A percentile compares a stretch with the other conserved stretches of the same genome.
Evolutionary conservation across 1,140 invertebrate species (phyloP).

Genomic region (Listronotus oregonensis): DNA sequence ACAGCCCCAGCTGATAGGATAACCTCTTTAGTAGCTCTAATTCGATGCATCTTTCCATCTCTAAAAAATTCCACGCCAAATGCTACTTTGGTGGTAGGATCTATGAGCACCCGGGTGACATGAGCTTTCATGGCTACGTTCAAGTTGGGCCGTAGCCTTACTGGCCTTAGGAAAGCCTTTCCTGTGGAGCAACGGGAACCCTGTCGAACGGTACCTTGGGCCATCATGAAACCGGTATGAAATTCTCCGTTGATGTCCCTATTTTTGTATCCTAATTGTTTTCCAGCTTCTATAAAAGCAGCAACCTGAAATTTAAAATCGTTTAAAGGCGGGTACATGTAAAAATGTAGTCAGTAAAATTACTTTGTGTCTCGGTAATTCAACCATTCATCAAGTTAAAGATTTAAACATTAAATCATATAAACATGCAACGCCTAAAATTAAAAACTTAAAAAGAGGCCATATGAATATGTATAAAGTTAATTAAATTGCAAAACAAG

Average conservation of each 20-base stretch:
- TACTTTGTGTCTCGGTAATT: no score
- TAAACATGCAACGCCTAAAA: no score
- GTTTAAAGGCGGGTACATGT: not conserved
- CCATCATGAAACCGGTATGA: constrained; percentile 70
- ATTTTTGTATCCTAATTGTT: constrained; percentile 89
- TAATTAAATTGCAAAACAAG: no score
- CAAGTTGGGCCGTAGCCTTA: constrained; percentile 79
- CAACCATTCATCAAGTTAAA: no score
- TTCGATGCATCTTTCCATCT: constrained; percentile 70
- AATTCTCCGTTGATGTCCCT: constrained; percentile 89
- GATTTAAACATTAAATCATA: no score
- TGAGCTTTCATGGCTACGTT: constrained; percentile 85
- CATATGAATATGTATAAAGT: no score
- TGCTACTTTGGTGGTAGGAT: constrained; percentile 78
- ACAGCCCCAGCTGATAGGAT: constrained; percentile 86
- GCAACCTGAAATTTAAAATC: constrained; percentile 55
- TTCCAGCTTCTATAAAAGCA: constrained; percentile 86
- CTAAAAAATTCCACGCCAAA: constrained; percentile 87
- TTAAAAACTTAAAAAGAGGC: no score
- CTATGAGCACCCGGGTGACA: constrained; percentile 82
- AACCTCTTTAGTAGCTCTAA: constrained; percentile 68
- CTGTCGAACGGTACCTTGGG: constrained; percentile 66
- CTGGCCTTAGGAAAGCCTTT: constrained; percentile 87
- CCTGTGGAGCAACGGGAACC: constrained; percentile 91
- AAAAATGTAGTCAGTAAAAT: not conserved